These are phyloP conservation scores for Netelia fuscicornis DNA, from an alignment of 2,888 invertebrate genomes.

Conservation along the genomic window DNA sequence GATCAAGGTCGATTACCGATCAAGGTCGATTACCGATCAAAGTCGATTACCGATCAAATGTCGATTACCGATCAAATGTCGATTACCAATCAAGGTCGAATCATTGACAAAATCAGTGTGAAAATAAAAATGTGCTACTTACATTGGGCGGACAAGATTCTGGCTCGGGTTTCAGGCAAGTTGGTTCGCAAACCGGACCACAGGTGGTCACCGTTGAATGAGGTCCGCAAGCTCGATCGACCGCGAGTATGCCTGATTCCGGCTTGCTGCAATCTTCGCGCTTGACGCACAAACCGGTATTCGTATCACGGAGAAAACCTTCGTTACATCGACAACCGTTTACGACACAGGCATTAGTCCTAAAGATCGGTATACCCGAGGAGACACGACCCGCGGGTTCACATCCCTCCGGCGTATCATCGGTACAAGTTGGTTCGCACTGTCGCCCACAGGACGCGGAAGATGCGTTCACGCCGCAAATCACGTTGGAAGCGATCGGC, in stretches of 20 bases:
- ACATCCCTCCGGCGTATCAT: background rate
- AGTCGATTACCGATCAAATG: background rate
- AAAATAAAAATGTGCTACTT: background rate
- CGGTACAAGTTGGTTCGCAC: background rate
- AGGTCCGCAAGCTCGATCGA: background rate
- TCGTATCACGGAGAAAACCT: background rate
- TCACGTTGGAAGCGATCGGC: too few relatives aligned
- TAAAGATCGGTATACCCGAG: background rate
- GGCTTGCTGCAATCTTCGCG: too few relatives aligned
- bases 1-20: background rate
- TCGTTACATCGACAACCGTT: constrained; percentile 20
- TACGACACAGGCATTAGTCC: background rate
- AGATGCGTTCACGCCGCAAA: background rate
- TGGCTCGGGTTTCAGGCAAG: background rate
- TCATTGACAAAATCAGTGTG: background rate
- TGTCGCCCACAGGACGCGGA: background rate
- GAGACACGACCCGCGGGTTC: background rate
- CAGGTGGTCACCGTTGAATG: background rate
- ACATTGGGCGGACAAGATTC: constrained; percentile 1
- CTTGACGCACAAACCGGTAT: too few relatives aligned
- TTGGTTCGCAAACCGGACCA: constrained; percentile 8
- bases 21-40: background rate
- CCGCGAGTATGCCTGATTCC: background rate
- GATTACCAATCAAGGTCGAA: background rate
- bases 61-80: background rate